phyloP scores from a whole-genome alignment of 2,797 vertebrate species.

The Malacoctenus gilli region DNA sequence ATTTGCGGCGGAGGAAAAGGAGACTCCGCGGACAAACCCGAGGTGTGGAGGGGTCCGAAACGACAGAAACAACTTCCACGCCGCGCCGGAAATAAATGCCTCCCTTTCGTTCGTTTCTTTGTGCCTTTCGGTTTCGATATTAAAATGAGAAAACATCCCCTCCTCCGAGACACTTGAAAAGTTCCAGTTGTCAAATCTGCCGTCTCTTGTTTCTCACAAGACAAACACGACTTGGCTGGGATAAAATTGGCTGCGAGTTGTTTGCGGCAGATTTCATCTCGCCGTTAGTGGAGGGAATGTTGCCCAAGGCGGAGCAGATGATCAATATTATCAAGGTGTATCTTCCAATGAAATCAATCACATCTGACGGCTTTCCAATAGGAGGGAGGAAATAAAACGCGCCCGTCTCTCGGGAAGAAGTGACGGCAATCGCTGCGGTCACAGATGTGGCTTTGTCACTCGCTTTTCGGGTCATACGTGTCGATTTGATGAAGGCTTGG shows the following conservation, averaged over 20 bases:
- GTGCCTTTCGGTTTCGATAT: conserved; percentile 11
- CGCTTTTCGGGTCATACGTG: conserved; percentile 32
- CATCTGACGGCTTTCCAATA: conserved; percentile 66
- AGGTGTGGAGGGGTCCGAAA: conserved; percentile 11
- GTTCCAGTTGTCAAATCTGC: conserved; percentile 50
- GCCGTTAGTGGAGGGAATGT: conserved; percentile 62
- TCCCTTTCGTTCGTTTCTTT: conserved; percentile 3
- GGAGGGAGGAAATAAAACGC: conserved; percentile 56
- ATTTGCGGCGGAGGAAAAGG: conserved; percentile 25
- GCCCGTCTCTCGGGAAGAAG: conserved; percentile 46
- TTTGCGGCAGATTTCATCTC: conserved; percentile 69
- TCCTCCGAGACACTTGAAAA: conserved; percentile 8
- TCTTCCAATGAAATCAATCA: conserved; percentile 77
- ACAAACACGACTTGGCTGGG: conserved; percentile 62
- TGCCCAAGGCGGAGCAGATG: conserved; percentile 56
- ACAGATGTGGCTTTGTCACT: conserved; percentile 34
- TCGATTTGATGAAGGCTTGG: conserved; percentile 5
- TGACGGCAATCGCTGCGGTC: conserved; percentile 39
- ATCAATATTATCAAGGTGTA: conserved; percentile 76
- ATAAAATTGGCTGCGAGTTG: conserved; percentile 65
- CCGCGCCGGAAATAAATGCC: not conserved
- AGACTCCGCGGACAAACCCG: conserved; percentile 10
- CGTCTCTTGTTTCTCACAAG: conserved; percentile 52
- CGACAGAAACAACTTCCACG: conserved; percentile 8
- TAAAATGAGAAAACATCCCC: conserved; percentile 22